phyloP scores from a whole-genome alignment of 2,797 vertebrate genomes.

The Pogoniulus pusillus region DNA sequence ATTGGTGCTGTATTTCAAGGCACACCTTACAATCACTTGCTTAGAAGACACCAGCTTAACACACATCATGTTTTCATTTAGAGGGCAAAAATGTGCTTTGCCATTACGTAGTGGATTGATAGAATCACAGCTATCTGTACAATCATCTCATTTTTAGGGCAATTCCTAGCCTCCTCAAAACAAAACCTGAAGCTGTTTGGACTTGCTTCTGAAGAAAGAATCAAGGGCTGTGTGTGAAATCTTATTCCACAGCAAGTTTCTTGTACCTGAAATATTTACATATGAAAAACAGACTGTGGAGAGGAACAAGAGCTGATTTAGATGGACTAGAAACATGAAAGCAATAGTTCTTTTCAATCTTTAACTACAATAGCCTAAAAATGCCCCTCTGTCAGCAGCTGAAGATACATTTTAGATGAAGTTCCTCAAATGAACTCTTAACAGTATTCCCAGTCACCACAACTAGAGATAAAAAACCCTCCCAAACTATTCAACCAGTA shows the following conservation, averaged over 20 bases:
- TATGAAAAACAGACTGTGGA: not conserved
- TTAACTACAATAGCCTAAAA: not conserved
- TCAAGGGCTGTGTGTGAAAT: not conserved
- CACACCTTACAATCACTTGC: not conserved
- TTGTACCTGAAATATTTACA: not conserved
- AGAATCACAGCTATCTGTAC: not conserved
- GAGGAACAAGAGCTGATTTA: not conserved
- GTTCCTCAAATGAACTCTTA: not conserved
- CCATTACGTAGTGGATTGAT: not conserved
- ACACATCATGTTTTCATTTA: fast-evolving
- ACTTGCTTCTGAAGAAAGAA: not conserved
- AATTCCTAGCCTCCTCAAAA: not conserved
- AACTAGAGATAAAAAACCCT: not conserved
- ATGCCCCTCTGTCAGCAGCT: not conserved
- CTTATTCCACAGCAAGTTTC: not conserved
- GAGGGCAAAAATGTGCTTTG: not conserved
- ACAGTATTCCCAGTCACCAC: not conserved
- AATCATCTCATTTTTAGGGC: not conserved
- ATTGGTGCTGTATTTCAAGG: not conserved
- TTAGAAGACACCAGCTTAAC: not conserved
- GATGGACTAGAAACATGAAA: not conserved
- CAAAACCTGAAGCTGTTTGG: not conserved
- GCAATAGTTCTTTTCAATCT: not conserved
- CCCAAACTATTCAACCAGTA: not conserved
- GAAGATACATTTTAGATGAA: not conserved